phyloP scores from a whole-genome alignment of 2,888 invertebrate genomes.

The Taphrorychus bicolor region DNA sequence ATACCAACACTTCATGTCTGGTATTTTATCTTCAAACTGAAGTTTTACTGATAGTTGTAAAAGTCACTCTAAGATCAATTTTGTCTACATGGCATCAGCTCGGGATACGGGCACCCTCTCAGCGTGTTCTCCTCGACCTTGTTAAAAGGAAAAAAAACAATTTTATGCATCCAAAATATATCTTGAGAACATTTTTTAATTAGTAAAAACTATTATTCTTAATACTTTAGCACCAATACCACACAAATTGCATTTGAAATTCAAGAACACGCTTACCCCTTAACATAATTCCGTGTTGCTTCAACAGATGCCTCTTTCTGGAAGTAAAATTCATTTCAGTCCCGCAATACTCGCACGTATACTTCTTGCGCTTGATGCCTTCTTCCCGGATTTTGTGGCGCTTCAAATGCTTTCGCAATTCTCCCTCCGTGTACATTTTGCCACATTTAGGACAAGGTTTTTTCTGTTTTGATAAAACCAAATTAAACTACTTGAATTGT shows the following conservation, averaged over 20 bases:
- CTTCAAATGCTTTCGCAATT: constrained; percentile 37
- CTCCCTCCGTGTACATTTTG: constrained; percentile 39
- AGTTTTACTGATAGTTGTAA: no score
- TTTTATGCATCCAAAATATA: neutral
- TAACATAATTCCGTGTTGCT: constrained; percentile 39
- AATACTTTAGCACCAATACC: neutral
- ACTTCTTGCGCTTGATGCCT: constrained; percentile 39
- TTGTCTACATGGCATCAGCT: constrained; percentile 32
- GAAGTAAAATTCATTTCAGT: constrained; percentile 40
- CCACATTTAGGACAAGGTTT: constrained; percentile 39
- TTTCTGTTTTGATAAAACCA: no score
- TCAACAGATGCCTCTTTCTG: constrained; percentile 37
- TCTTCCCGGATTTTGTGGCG: constrained; percentile 38
- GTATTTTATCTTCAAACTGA: no score
- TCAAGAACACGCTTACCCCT: constrained; percentile 20
- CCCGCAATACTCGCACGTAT: constrained; percentile 39
- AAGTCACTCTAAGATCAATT: no score
- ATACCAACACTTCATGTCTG: no score
- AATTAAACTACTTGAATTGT: no score
- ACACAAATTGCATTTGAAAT: neutral
- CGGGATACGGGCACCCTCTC: constrained; percentile 32
- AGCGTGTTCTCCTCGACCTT: constrained; percentile 36
- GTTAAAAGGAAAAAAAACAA: neutral
- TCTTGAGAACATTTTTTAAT: neutral
- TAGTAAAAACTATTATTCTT: neutral